Percentiles rank a stretch among this genome's conserved stretches.
These are phyloP conservation scores for Halcyon badia DNA, from an alignment of 2,797 vertebrate species.

Conservation along the genomic window DNA sequence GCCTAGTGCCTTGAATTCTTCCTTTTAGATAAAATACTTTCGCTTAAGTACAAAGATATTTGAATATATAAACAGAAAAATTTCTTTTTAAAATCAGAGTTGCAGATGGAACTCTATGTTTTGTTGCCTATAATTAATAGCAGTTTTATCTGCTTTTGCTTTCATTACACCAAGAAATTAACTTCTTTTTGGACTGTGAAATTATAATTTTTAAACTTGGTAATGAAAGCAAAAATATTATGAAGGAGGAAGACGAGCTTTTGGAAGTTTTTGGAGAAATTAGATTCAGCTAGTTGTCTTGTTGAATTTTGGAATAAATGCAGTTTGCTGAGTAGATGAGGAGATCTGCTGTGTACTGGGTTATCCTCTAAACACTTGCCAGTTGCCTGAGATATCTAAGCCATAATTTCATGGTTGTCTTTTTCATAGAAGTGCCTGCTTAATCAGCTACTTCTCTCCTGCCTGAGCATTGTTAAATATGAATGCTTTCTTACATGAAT, in stretches of 20 bases:
- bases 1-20: background rate
- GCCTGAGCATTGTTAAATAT: background rate
- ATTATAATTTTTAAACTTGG: background rate
- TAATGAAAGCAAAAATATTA: background rate
- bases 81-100: constrained; percentile 8
- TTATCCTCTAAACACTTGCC: background rate
- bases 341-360: background rate
- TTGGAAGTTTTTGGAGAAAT: background rate
- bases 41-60: background rate
- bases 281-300: background rate
- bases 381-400: background rate
- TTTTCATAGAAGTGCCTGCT: background rate
- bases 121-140: background rate
- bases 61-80: background rate
- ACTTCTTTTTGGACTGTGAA: background rate
- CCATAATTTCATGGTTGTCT: background rate
- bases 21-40: background rate
- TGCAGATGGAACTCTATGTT: constrained; percentile 14
- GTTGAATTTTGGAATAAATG: background rate
- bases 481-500: background rate
- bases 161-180: background rate
- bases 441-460: background rate
- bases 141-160: background rate
- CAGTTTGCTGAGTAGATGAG: background rate
- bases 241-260: background rate